Percentiles rank a stretch among this genome's conserved stretches.
Evolutionary conservation across 2,797 vertebrate genomes (phyloP).

Genomic region (Aphelocoma californica): DNA sequence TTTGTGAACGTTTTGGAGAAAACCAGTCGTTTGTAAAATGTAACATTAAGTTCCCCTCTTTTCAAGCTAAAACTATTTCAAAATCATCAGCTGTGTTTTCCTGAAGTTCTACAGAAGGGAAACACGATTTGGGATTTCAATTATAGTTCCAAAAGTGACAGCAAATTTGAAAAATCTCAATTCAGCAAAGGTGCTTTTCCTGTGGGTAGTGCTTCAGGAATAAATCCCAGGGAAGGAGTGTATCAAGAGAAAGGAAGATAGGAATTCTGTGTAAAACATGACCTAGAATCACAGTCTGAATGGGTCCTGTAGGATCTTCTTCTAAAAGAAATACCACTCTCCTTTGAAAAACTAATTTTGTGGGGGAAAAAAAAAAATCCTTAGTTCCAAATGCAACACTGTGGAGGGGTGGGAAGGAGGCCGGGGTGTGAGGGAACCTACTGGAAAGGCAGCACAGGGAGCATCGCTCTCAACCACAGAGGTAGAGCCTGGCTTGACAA

Average conservation of each 20-base stretch:
- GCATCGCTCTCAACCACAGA: not conserved
- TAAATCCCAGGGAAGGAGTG: not conserved
- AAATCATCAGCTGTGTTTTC: not conserved
- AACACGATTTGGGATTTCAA: not conserved
- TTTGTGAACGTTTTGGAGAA: not conserved
- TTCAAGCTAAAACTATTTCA: not conserved
- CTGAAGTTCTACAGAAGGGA: not conserved
- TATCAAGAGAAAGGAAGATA: not conserved
- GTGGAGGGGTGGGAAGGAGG: not conserved
- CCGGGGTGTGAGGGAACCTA: not conserved
- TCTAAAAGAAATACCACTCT: not conserved
- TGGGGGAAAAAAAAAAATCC: not conserved
- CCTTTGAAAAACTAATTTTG: constrained; percentile 26
- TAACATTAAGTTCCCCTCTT: not conserved
- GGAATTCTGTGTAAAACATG: constrained; percentile 32
- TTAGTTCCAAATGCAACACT: not conserved
- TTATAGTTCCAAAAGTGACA: not conserved
- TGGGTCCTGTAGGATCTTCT: not conserved
- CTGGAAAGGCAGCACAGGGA: constrained; percentile 17
- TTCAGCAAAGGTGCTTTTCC: constrained; percentile 33
- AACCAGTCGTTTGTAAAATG: not conserved
- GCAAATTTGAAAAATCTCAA: constrained; percentile 8
- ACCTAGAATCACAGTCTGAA: constrained; percentile 20
- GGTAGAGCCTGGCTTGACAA: not conserved
- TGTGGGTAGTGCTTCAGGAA: not conserved